Evolutionary conservation across 2,888 invertebrate species (phyloP), one percentile per base, ranked within the genome.

Genomic region (Agriopis leucophaearia): DNA sequence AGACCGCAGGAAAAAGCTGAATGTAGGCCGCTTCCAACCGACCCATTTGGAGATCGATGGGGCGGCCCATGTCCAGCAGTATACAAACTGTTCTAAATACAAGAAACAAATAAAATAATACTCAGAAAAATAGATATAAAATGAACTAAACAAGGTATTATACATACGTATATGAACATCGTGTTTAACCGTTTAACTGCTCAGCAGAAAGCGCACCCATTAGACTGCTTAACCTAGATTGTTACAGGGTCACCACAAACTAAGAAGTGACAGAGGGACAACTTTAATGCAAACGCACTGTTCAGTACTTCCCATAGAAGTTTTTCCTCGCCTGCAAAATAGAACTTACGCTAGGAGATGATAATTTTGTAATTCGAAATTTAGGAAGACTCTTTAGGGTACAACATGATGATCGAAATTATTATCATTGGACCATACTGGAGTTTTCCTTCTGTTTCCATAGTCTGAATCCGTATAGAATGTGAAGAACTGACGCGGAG

Each of bases 401-500:
- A 27, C 27, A 27, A 27, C 27, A 5, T 27, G 27, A 27, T 27
- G 38, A 44, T n/a, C n/a, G n/a, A n/a, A n/a, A n/a, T n/a, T n/a
- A n/a, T n/a, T n/a, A n/a, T 52, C 9, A 44, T n/a, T 8, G n/a
- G 44, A 27, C n/a, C 8, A 15, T 8, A 18, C 13, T 8, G 6
- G 13, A 38, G 8, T 48, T 52, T 18, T 15, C 15, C 51, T 4
- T 61, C 36, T 61, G 15, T 52, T 61, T 15, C 9, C 1, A 8
- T 38, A 13, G n/a, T 44, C 44, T 42, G 15, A 18, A 15, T 18
- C 16, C 52, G 58, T 54, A 48, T 64, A 40, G 48, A 51, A 57
- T 50, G 63, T 55, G 64, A 71, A 70, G 71, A 74, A 74, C 71
- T 69, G 72, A 57, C 65, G 64, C 62, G 66, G 66, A 64, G 61